Conservation (phyloP, 2,797 vertebrate species). For the Semaprochilodus insignis region DNA sequence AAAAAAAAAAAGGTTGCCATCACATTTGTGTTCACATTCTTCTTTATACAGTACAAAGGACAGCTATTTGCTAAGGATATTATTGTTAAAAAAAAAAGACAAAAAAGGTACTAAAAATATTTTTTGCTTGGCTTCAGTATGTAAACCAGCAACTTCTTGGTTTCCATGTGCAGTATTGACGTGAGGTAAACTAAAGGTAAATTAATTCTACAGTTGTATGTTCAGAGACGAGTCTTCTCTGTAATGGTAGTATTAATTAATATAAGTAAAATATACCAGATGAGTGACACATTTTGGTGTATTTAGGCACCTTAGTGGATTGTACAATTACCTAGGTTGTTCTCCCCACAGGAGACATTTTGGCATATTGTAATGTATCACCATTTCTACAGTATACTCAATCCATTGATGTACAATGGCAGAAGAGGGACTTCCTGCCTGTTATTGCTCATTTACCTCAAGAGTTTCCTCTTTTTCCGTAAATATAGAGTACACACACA, state of each 20-base stretch:
- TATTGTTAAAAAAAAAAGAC: conserved; percentile 78
- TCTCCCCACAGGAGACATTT: conserved; percentile 89
- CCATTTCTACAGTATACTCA: conserved; percentile 88
- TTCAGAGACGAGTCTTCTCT: conserved; percentile 88
- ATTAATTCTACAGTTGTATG: conserved; percentile 93
- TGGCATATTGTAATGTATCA: conserved; percentile 89
- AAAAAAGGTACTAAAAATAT: conserved; percentile 80
- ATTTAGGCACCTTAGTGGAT: conserved; percentile 86
- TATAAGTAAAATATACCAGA: conserved; percentile 84
- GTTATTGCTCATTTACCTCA: conserved; percentile 99
- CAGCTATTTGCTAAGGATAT: conserved; percentile 92
- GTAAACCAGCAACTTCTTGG: conserved; percentile 93
- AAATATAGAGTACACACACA: conserved; percentile 75
- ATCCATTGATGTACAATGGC: conserved; percentile 84
- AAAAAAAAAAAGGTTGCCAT: conserved; percentile 93
- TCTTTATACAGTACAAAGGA: conserved; percentile 91
- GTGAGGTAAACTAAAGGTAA: conserved; percentile 96
- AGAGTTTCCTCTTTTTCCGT: conserved; percentile 97
- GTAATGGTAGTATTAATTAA: conserved; percentile 91
- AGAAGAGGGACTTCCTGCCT: conserved; percentile 90
- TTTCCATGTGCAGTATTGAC: conserved; percentile 99
- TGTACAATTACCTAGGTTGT: conserved; percentile 80
- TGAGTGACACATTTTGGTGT: conserved; percentile 86
- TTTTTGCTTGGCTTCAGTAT: conserved; percentile 92
- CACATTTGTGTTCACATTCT: conserved; percentile 95